These are phyloP conservation scores for Plemyria rubiginata DNA, from an alignment of 2,888 invertebrate species.

Conservation along the genomic window DNA sequence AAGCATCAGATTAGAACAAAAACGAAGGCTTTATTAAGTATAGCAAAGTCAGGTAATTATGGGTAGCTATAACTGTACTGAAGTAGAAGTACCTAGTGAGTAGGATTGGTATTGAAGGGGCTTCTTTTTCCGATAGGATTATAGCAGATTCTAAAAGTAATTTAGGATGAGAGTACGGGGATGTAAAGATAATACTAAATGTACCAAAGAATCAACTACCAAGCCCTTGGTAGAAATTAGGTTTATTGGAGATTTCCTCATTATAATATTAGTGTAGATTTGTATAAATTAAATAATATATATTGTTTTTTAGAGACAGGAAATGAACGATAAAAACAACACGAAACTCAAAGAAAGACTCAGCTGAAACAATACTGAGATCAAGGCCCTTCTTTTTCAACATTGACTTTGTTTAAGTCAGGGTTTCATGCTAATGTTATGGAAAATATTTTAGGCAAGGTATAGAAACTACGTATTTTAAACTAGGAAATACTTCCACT, in stretches of 20 bases:
- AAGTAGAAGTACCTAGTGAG: neutral
- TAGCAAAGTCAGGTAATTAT: neutral
- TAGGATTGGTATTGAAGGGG: slow-evolving; percentile 16
- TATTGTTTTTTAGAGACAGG: no score
- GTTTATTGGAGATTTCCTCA: no score
- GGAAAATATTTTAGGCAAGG: neutral
- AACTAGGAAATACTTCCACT: no score
- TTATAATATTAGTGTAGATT: no score
- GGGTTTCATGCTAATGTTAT: neutral
- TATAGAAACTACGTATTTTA: no score
- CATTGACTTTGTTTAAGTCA: neutral
- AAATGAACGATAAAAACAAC: neutral
- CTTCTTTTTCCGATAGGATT: slow-evolving; percentile 32
- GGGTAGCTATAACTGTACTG: neutral
- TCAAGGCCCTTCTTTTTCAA: neutral
- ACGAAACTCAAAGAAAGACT: neutral
- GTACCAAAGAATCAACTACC: neutral
- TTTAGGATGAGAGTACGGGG: slow-evolving; percentile 4
- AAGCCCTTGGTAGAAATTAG: no score
- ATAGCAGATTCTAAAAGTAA: slow-evolving; percentile 22
- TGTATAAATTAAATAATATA: no score
- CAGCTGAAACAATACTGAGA: neutral
- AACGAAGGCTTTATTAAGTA: neutral
- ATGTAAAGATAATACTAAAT: neutral
- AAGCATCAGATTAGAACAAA: no score